Evolutionary conservation across 30 jellyfish, hydroid and myxozoan species (phyloP).

Genomic region (Chrysaora quinquecirrha): DNA sequence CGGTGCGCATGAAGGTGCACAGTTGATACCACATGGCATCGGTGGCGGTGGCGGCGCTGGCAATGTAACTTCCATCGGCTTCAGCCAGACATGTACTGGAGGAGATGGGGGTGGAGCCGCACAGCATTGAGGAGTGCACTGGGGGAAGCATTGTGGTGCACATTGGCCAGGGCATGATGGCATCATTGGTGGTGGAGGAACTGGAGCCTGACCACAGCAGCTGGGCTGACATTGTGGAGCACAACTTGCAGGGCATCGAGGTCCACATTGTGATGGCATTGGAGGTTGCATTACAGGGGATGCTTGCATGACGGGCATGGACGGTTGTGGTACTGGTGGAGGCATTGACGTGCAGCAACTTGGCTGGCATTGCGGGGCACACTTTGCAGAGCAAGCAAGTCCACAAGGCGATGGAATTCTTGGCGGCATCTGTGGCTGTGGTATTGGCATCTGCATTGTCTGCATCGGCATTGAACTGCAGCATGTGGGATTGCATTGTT

Average conservation of each 20-base stretch:
- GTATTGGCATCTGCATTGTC: conserved; percentile 47
- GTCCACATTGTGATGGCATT: conserved; percentile 42
- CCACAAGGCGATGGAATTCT: conserved; percentile 77
- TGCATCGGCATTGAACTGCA: conserved; percentile 38
- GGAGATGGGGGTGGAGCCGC: conserved; percentile 49
- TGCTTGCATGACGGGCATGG: conserved; percentile 23
- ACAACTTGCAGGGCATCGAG: conserved; percentile 48
- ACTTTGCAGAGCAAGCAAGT: conserved; percentile 62
- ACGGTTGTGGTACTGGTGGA: conserved; percentile 66
- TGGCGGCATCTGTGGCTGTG: conserved; percentile 49
- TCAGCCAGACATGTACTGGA: conserved; percentile 28
- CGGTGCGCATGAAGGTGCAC: conserved; percentile 45
- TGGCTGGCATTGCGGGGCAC: conserved; percentile 86
- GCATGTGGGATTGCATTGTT: conserved; percentile 47
- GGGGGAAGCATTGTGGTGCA: conserved; percentile 53
- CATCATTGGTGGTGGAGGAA: conserved; percentile 31
- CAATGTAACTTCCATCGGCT: conserved; percentile 33
- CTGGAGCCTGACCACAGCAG: conserved; percentile 30
- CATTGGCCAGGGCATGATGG: conserved; percentile 46
- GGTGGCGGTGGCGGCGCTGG: conserved; percentile 17
- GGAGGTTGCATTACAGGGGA: conserved; percentile 22
- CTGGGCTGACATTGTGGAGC: conserved; percentile 18
- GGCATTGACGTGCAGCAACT: conserved; percentile 73
- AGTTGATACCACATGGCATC: conserved; percentile 21
- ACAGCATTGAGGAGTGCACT: conserved; percentile 54